These are phyloP conservation scores for Eilema caniola DNA, from an alignment of 2,888 invertebrate genomes.

Conservation along the genomic window DNA sequence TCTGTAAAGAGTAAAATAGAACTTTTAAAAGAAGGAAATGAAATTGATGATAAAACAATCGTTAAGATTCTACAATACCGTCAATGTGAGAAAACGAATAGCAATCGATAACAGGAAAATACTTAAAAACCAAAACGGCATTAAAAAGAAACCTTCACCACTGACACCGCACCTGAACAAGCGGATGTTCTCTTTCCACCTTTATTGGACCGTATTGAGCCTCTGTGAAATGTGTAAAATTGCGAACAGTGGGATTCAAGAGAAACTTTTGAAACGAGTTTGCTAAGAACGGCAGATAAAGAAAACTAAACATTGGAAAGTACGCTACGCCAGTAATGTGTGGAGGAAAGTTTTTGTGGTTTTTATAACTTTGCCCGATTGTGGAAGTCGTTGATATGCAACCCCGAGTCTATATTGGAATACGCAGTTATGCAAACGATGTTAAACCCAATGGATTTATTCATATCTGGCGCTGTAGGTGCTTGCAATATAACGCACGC, in stretches of 20 bases:
- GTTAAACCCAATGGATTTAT: background rate
- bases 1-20: background rate
- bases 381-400: conserved; percentile 18
- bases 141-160: conserved; percentile 33
- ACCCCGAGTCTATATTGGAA: background rate
- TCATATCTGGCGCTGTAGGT: no score
- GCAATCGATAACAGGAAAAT: background rate
- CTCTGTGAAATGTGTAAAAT: conserved; percentile 74
- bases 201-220: conserved; percentile 73
- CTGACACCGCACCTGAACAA: conserved; percentile 37
- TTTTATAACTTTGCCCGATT: conserved; percentile 26
- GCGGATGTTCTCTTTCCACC: conserved; percentile 56
- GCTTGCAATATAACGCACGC: background rate
- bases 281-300: conserved; percentile 58
- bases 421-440: conserved; percentile 9
- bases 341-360: conserved; percentile 39
- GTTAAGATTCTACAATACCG: no score
- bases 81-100: background rate
- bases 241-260: conserved; percentile 70
- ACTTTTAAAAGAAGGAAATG: background rate
- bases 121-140: conserved; percentile 7
- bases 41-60: no score
- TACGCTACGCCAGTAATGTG: conserved; percentile 50
- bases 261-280: conserved; percentile 68
- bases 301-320: conserved; percentile 61